phyloP scores from a whole-genome alignment of 2,113 vertebrate species.

The Crocuta crocuta region DNA sequence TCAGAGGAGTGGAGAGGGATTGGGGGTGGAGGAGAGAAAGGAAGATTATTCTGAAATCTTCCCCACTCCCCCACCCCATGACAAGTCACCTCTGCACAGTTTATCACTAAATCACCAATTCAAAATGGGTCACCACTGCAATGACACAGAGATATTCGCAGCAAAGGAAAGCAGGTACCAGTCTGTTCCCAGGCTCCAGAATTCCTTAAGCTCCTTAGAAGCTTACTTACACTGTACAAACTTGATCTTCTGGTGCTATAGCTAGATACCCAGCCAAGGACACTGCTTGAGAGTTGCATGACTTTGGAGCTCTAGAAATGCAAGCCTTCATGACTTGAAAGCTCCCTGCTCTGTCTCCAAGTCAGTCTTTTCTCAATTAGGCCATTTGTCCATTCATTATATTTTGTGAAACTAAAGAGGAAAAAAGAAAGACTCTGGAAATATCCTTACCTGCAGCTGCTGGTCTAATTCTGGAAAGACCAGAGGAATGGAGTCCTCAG shows the following conservation, averaged over 20 bases:
- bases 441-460: slow-evolving; percentile 90
- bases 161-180: background rate
- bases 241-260: background rate
- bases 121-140: background rate
- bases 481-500: slow-evolving; percentile 86
- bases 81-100: background rate
- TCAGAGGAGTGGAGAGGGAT: background rate
- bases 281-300: background rate
- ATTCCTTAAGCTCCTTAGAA: background rate
- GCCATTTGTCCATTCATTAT: rapidly evolving
- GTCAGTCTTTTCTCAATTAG: background rate
- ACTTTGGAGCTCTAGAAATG: background rate
- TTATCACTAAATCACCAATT: background rate
- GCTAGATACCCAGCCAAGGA: too few relatives aligned
- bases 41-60: background rate
- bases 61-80: background rate
- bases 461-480: slow-evolving; percentile 92
- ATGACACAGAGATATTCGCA: background rate
- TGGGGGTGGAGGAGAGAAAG: background rate
- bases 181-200: background rate
- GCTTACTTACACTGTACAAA: background rate
- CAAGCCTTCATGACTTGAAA: background rate
- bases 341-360: background rate
- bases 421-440: background rate
- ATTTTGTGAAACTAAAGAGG: background rate